These are phyloP conservation scores for Eilema depressum DNA, from an alignment of 2,888 invertebrate genomes.

Conservation along the genomic window DNA sequence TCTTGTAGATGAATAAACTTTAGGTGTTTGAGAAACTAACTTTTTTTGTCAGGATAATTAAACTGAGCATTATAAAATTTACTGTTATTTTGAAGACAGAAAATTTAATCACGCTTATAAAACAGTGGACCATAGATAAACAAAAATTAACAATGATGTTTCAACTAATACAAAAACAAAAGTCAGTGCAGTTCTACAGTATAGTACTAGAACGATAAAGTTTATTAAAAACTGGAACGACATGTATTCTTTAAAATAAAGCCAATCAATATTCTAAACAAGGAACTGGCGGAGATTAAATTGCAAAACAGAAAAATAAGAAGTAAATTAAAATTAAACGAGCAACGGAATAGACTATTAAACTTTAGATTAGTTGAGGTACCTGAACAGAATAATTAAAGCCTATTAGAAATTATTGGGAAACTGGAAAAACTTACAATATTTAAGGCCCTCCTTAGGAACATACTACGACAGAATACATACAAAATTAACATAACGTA, in stretches of 20 bases:
- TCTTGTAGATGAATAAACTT: conserved; percentile 28
- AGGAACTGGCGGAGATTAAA: background rate
- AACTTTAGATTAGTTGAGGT: conserved; percentile 4
- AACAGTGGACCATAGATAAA: too few relatives aligned
- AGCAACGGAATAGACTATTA: conserved; percentile 1
- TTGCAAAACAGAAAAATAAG: background rate
- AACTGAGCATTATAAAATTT: too few relatives aligned
- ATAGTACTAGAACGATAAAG: background rate
- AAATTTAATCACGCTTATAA: background rate
- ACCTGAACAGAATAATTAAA: background rate
- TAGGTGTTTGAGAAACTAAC: background rate
- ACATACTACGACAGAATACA: background rate
- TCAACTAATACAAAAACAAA: background rate
- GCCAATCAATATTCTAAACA: conserved; percentile 8
- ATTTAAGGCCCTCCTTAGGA: background rate
- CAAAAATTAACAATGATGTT: background rate
- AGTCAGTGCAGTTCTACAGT: background rate
- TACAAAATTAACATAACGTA: background rate
- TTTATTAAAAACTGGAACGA: background rate
- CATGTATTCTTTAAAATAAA: background rate
- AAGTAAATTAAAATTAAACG: conserved; percentile 1
- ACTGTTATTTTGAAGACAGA: too few relatives aligned
- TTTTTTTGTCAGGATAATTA: too few relatives aligned
- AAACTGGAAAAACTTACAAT: background rate
- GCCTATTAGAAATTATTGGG: background rate